These are phyloP conservation scores for Julus scanicus DNA, from an alignment of 2,888 invertebrate species.

Conservation along the genomic window DNA sequence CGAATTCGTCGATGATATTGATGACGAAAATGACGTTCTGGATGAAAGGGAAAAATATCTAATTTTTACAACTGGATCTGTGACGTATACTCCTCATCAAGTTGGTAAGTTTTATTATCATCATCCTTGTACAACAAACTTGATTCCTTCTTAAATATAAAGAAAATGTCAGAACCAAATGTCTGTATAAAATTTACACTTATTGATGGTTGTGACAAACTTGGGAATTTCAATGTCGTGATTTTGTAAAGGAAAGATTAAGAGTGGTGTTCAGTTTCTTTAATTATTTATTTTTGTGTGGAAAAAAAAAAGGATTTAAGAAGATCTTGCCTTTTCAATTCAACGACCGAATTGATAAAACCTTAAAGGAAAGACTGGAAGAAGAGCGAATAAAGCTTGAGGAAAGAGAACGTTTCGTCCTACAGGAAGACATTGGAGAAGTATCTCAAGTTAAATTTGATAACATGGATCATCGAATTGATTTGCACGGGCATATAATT, in stretches of 20 bases:
- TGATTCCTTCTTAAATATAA: background rate
- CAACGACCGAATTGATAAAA: constrained; percentile 75
- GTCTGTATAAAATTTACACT: too few species aligned
- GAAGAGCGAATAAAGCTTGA: constrained; percentile 59
- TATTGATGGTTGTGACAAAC: too few species aligned
- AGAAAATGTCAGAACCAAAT: too few species aligned
- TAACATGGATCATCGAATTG: constrained; percentile 81
- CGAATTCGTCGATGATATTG: constrained; percentile 74
- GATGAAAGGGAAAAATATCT: constrained; percentile 73
- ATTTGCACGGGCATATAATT: constrained; percentile 86
- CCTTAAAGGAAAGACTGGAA: constrained; percentile 75
- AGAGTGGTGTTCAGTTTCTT: background rate
- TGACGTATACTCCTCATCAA: constrained; percentile 87
- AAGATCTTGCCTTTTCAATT: constrained; percentile 77
- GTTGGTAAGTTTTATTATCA: constrained; percentile 70
- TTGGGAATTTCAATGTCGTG: too few species aligned
- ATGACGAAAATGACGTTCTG: constrained; percentile 61
- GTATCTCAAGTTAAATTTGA: constrained; percentile 74
- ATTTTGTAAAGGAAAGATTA: background rate
- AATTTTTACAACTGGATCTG: constrained; percentile 84
- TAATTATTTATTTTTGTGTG: background rate
- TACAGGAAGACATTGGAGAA: constrained; percentile 71
- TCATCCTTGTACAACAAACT: constrained; percentile 60
- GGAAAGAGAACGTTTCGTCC: background rate
- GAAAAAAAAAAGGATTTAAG: constrained; percentile 71